Percentiles rank a stretch among this genome's conserved stretches.
Conservation (phyloP, 2,113 vertebrate species). For the Heterocephalus glaber region DNA sequence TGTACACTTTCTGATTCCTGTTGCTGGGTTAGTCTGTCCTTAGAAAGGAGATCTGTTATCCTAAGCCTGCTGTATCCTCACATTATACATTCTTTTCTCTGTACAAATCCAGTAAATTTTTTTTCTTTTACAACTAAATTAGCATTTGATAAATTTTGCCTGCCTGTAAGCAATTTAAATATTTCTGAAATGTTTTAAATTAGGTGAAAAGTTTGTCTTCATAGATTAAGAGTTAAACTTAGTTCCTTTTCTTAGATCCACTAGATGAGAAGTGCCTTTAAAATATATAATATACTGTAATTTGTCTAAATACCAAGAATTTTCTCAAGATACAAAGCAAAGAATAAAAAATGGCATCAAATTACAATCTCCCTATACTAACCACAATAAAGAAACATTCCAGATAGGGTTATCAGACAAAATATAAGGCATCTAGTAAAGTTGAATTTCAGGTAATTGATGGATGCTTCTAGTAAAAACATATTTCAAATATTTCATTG, state of each 20-base stretch:
- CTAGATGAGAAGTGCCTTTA: background rate
- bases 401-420: background rate
- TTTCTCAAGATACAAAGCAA: background rate
- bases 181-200: background rate
- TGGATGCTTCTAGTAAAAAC: background rate
- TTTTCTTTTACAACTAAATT: background rate
- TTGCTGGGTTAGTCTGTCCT: background rate
- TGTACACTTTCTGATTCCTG: background rate
- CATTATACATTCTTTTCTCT: background rate
- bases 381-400: background rate
- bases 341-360: background rate
- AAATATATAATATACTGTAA: background rate
- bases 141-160: background rate
- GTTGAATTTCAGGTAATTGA: background rate
- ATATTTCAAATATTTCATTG: background rate
- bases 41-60: background rate
- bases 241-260: background rate
- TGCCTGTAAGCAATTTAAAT: background rate
- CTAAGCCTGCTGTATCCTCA: background rate
- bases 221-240: background rate
- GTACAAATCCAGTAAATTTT: background rate
- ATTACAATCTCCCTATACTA: background rate
- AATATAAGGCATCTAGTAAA: background rate
- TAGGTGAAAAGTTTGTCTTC: background rate
- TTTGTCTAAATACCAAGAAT: background rate